A percentile compares a stretch with the other conserved stretches of the same genome.
phyloP scores from a whole-genome alignment of 2,888 invertebrate species.

The Lepidochitona cinerea region DNA sequence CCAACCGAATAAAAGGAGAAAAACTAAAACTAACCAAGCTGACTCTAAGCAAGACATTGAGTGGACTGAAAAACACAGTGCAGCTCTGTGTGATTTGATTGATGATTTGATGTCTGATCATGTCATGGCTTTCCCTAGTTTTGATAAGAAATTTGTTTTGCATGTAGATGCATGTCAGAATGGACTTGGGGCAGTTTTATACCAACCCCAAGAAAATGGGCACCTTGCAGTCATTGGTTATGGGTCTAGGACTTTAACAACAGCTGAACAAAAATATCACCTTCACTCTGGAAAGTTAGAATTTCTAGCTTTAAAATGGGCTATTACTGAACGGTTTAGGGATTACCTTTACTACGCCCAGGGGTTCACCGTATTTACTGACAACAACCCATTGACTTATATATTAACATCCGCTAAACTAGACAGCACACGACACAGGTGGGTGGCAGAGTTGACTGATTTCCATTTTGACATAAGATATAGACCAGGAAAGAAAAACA shows the following conservation, averaged over 20 bases:
- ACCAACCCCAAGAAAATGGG: conserved; percentile 13
- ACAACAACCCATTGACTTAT: conserved; percentile 8
- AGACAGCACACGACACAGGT: conserved; percentile 9
- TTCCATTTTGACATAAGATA: no score
- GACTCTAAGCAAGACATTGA: background rate
- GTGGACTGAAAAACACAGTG: background rate
- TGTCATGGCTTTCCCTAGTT: conserved; percentile 3
- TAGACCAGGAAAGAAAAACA: no score
- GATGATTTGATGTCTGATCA: background rate
- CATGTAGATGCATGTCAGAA: conserved; percentile 59
- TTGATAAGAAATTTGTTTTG: background rate
- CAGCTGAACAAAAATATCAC: conserved; percentile 26
- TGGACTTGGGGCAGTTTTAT: conserved; percentile 52
- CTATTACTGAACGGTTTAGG: conserved; percentile 1
- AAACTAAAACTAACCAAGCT: background rate
- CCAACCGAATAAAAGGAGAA: background rate
- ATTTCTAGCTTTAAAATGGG: conserved; percentile 9
- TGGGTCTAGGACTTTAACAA: conserved; percentile 26
- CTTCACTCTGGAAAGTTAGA: conserved; percentile 1
- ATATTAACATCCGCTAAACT: conserved; percentile 8
- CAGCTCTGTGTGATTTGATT: background rate
- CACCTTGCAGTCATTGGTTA: conserved; percentile 23
- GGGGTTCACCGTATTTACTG: background rate
- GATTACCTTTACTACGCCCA: conserved; percentile 6
- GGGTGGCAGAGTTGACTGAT: no score